Evolutionary conservation across 2,888 invertebrate genomes (phyloP).

Genomic region (Philhelius pedissequus): DNA sequence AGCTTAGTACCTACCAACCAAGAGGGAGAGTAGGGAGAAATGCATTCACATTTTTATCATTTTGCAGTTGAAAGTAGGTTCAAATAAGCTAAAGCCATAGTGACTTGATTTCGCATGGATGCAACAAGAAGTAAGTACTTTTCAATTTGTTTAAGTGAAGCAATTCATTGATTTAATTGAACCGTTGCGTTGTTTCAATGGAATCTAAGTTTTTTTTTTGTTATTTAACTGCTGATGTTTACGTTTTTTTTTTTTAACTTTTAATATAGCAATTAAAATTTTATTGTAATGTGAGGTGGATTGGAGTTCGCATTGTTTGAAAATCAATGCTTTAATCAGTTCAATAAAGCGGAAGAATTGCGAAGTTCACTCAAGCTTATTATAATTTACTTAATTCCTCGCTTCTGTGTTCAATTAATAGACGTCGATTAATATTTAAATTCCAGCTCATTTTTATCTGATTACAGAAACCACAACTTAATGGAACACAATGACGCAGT

Average conservation of each 20-base stretch:
- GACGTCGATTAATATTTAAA: too few species aligned
- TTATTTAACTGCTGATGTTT: conserved; percentile 32
- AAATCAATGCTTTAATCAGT: background rate
- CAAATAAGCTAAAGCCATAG: conserved; percentile 42
- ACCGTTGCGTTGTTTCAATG: conserved; percentile 29
- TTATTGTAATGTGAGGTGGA: conserved; percentile 4
- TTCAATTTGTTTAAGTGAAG: conserved; percentile 71
- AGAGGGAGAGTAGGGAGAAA: conserved; percentile 5
- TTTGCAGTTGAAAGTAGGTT: conserved; percentile 37
- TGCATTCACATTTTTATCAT: conserved; percentile 52
- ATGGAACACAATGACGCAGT: too few species aligned
- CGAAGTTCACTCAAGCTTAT: background rate
- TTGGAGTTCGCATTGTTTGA: background rate
- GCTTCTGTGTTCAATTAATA: background rate
- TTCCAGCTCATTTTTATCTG: background rate
- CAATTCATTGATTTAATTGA: conserved; percentile 70
- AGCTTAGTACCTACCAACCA: background rate
- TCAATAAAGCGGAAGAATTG: background rate
- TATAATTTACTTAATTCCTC: background rate
- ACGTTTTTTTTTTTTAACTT: conserved; percentile 12
- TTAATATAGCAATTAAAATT: conserved; percentile 36
- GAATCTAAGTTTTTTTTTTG: background rate
- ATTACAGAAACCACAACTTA: background rate
- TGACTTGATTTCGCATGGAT: conserved; percentile 60
- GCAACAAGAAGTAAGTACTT: conserved; percentile 56